Conservation (phyloP, 2,888 invertebrate species). For the Eumacrocentrus americanus region DNA sequence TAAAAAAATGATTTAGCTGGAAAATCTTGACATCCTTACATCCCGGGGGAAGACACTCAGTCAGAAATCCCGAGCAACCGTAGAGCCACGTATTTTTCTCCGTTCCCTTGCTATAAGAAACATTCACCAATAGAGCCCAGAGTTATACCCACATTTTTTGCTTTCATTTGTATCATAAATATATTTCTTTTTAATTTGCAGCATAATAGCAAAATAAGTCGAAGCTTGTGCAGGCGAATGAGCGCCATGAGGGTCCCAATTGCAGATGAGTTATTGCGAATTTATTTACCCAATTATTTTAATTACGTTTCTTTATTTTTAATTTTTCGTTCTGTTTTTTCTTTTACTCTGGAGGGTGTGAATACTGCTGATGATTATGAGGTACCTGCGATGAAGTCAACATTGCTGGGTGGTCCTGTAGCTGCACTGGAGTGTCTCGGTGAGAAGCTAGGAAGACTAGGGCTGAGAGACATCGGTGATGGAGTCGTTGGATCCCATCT, state of each 20-base stretch:
- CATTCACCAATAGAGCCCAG: slow-evolving; percentile 24
- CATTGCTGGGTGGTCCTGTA: slow-evolving; percentile 57
- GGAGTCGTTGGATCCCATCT: slow-evolving; percentile 62
- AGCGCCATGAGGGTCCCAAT: slow-evolving; percentile 5
- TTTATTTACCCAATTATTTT: not conserved
- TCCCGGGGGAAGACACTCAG: slow-evolving; percentile 18
- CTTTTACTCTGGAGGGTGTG: slow-evolving; percentile 4
- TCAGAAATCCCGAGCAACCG: slow-evolving; percentile 18
- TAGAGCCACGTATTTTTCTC: slow-evolving; percentile 15
- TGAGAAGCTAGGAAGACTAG: slow-evolving; percentile 67
- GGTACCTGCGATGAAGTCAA: slow-evolving; percentile 57
- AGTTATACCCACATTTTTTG: slow-evolving; percentile 2
- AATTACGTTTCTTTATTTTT: slow-evolving; percentile 1
- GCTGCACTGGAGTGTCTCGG: slow-evolving; percentile 60
- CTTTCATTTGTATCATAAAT: not conserved
- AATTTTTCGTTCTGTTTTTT: slow-evolving; percentile 8
- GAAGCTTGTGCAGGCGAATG: slow-evolving; percentile 13
- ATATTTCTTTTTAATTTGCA: slow-evolving; percentile 3
- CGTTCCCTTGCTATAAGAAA: slow-evolving; percentile 20
- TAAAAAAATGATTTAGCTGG: not conserved
- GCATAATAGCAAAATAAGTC: slow-evolving; percentile 8
- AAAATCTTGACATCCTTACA: slow-evolving; percentile 17
- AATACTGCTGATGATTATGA: slow-evolving; percentile 30
- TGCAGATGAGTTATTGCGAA: slow-evolving; percentile 12
- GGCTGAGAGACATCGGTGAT: slow-evolving; percentile 67